These are phyloP conservation scores for Tuta absoluta DNA, from an alignment of 2,888 invertebrate species.

Conservation along the genomic window DNA sequence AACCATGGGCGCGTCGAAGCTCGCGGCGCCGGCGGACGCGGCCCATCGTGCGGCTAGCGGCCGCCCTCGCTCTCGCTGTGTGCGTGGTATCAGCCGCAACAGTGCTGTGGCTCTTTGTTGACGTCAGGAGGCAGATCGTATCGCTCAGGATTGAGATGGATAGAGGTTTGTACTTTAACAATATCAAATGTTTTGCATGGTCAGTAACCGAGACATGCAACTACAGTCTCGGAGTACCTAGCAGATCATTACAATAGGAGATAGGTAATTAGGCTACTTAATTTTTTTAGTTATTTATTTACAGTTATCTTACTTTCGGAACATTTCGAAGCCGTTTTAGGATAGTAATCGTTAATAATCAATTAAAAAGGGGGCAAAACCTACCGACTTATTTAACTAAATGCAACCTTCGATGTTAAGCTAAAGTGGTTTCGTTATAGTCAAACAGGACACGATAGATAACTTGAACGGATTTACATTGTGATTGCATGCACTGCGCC, in stretches of 20 bases:
- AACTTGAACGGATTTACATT: neutral
- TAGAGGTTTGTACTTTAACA: constrained; percentile 76
- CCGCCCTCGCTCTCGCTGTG: constrained; percentile 82
- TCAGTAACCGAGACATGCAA: no score
- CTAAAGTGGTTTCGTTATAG: neutral
- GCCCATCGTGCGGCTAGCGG: constrained; percentile 81
- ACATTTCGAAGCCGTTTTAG: no score
- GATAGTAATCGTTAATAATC: no score
- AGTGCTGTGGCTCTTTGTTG: constrained; percentile 85
- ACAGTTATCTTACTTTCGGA: no score
- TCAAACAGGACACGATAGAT: neutral
- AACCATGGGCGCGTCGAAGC: constrained; percentile 74
- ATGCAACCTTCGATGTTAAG: no score
- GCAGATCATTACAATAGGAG: no score
- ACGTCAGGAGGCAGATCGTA: constrained; percentile 84
- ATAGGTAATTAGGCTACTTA: no score
- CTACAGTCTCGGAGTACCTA: no score
- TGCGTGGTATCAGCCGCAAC: constrained; percentile 84
- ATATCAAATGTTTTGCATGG: constrained; percentile 8
- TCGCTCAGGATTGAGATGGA: constrained; percentile 84
- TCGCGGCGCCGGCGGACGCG: constrained; percentile 68
- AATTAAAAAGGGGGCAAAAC: no score
- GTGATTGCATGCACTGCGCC: neutral
- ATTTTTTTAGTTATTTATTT: no score
- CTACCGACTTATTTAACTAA: no score